A percentile compares a stretch with the other conserved stretches of the same genome.
These are phyloP conservation scores for Norana najaformis DNA, from an alignment of 2,888 invertebrate species.

Conservation along the genomic window DNA sequence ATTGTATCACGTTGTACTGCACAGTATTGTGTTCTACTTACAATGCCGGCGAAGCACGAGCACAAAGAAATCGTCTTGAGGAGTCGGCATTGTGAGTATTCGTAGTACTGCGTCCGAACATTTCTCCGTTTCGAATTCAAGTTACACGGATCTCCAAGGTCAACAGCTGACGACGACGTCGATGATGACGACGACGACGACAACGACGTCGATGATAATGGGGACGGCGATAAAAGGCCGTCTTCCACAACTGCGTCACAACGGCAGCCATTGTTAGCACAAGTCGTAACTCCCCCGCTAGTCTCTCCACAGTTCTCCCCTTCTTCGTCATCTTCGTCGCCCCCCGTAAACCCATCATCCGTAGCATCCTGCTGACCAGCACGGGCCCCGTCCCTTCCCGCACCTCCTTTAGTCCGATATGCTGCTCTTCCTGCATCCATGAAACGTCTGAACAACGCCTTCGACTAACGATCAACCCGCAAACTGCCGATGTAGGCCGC, in stretches of 20 bases:
- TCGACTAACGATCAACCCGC: neutral
- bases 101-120: neutral
- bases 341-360: neutral
- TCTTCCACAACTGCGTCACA: neutral
- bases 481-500: neutral
- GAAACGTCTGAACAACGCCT: neutral
- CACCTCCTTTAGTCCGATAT: neutral
- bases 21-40: neutral
- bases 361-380: neutral
- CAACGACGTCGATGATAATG: neutral
- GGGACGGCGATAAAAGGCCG: neutral
- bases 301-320: conserved; percentile 13
- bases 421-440: neutral
- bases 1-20: no score
- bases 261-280: neutral
- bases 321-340: neutral
- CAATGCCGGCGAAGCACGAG: neutral
- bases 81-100: neutral
- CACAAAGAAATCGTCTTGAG: conserved; percentile 13
- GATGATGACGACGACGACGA: neutral
- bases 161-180: neutral
- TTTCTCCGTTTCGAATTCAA: neutral
- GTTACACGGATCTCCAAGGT: neutral
- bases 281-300: neutral
- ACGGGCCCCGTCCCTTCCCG: neutral